A percentile compares a stretch with the other conserved stretches of the same genome.
Conservation (phyloP, 1,140 invertebrate species). For the Semibalanus balanoides region DNA sequence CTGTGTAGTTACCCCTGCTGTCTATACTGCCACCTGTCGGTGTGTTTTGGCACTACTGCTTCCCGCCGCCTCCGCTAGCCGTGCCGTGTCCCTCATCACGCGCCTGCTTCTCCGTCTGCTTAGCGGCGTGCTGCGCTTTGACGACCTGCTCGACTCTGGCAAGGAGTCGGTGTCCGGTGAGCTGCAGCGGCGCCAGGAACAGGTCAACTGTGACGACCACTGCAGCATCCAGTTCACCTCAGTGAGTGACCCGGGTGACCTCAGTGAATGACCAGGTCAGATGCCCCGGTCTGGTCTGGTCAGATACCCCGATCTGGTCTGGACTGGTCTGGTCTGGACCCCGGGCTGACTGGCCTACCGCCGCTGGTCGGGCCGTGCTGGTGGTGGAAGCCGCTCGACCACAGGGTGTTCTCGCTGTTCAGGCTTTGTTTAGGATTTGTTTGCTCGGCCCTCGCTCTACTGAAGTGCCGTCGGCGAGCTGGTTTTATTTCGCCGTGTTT, state of each 20-base stretch:
- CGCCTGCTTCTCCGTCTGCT: background rate
- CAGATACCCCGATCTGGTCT: no score
- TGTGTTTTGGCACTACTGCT: no score
- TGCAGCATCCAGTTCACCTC: constrained; percentile 79
- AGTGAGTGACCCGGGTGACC: constrained; percentile 36
- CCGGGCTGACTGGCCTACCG: background rate
- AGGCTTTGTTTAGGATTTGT: no score
- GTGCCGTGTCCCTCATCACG: no score
- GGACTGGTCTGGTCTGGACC: no score
- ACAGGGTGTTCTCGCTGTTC: background rate
- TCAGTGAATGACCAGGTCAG: background rate
- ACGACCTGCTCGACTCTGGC: constrained; percentile 27
- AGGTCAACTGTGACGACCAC: constrained; percentile 48
- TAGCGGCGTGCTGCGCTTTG: constrained; percentile 26
- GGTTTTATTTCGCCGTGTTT: no score
- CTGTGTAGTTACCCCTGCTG: no score
- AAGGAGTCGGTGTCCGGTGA: constrained; percentile 23
- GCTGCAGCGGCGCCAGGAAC: constrained; percentile 32
- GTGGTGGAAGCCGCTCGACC: background rate
- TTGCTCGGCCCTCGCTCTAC: no score
- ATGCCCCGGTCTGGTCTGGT: background rate
- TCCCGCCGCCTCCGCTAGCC: no score
- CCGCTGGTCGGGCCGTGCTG: no score
- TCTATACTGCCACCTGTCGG: no score
- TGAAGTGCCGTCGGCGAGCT: no score